A percentile compares a stretch with the other conserved stretches of the same genome.
phyloP scores from a whole-genome alignment of 2,888 invertebrate species.

The Nephrocerus scutellatus region DNA sequence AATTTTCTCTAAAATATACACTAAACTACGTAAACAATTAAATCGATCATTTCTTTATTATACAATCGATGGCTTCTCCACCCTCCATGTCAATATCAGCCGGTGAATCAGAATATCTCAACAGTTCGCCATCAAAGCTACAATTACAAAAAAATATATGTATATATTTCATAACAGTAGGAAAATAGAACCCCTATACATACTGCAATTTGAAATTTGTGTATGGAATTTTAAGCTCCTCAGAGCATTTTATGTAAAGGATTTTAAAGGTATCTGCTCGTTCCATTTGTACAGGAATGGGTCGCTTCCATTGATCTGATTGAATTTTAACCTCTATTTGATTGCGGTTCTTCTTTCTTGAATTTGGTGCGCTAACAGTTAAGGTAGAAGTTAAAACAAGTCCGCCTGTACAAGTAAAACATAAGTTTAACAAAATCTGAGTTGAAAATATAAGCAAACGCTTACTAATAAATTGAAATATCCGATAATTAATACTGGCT shows the following conservation, averaged over 20 bases:
- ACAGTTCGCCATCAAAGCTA: slow-evolving; percentile 41
- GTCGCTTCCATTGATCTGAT: slow-evolving; percentile 34
- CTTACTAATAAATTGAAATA: slow-evolving; percentile 37
- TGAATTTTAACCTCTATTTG: slow-evolving; percentile 39
- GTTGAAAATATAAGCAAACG: neutral
- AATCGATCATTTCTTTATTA: slow-evolving; percentile 20
- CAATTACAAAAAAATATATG: slow-evolving; percentile 1
- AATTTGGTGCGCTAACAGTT: slow-evolving; percentile 18
- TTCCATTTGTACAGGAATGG: slow-evolving; percentile 30
- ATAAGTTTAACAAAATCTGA: neutral
- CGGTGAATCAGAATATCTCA: slow-evolving; percentile 34
- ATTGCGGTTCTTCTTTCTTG: slow-evolving; percentile 7
- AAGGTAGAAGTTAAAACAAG: slow-evolving; percentile 26
- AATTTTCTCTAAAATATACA: slow-evolving; percentile 19
- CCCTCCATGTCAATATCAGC: slow-evolving; percentile 39
- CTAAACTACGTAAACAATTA: slow-evolving; percentile 23
- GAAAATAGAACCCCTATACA: too few species aligned
- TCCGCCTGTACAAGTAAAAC: slow-evolving; percentile 26
- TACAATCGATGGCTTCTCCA: slow-evolving; percentile 39
- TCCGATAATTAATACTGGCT: slow-evolving; percentile 32
- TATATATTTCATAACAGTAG: slow-evolving; percentile 5
- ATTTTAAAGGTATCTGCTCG: slow-evolving; percentile 34
- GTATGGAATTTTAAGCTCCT: slow-evolving; percentile 32
- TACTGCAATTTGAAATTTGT: slow-evolving; percentile 23
- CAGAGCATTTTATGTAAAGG: slow-evolving; percentile 38